These are phyloP conservation scores for Acleris literana DNA, from an alignment of 2,888 invertebrate genomes.

Conservation along the genomic window DNA sequence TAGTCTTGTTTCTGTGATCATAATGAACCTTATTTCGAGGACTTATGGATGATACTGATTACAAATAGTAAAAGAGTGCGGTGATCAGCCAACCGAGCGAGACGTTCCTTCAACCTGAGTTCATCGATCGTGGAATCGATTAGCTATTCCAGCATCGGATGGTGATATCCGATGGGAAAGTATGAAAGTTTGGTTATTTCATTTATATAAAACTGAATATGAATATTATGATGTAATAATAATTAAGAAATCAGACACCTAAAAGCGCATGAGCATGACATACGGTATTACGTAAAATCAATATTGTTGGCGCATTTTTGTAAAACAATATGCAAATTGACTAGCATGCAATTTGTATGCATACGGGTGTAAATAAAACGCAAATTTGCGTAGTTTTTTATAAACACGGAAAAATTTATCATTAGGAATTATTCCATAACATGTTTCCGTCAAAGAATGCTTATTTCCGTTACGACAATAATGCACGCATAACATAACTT, in stretches of 20 bases:
- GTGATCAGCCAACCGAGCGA: conserved; percentile 67
- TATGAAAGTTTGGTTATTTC: conserved; percentile 57
- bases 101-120: conserved; percentile 79
- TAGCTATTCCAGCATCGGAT: conserved; percentile 58
- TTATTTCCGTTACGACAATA: conserved; percentile 7
- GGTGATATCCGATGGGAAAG: conserved; percentile 68
- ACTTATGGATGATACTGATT: conserved; percentile 34
- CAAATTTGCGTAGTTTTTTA: conserved; percentile 9
- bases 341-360: conserved; percentile 15
- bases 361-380: conserved; percentile 19
- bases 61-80: conserved; percentile 42
- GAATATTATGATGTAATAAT: conserved; percentile 1
- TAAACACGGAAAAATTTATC: conserved; percentile 10
- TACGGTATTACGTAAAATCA: conserved; percentile 2
- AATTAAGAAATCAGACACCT: not conserved
- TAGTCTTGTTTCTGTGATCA: conserved; percentile 18
- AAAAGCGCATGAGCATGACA: conserved; percentile 6
- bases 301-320: conserved; percentile 3
- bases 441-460: not conserved
- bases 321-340: conserved; percentile 14
- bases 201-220: conserved; percentile 37
- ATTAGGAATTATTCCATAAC: conserved; percentile 7
- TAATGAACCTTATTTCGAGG: conserved; percentile 24
- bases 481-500: conserved; percentile 1
- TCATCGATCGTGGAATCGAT: conserved; percentile 69